These are phyloP conservation scores for Leptopilina syphax DNA, from an alignment of 2,888 invertebrate species.

Conservation along the genomic window DNA sequence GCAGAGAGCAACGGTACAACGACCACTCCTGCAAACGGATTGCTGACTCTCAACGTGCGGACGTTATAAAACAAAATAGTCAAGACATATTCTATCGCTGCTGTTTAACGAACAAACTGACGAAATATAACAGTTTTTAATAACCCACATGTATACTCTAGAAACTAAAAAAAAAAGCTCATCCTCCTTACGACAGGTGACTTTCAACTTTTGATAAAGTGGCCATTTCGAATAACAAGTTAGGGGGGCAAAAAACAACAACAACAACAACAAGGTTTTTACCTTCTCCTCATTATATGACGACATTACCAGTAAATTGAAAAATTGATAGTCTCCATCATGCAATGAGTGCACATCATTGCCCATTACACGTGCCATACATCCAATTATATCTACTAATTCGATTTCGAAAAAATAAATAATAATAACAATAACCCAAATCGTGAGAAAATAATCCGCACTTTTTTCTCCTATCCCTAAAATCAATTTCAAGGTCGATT, in stretches of 20 bases:
- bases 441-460: conserved; percentile 20
- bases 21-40: conserved; percentile 59
- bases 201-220: conserved; percentile 40
- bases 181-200: conserved; percentile 48
- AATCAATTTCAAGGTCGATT: conserved; percentile 12
- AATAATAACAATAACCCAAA: not conserved
- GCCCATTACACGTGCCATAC: conserved; percentile 1
- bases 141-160: conserved; percentile 25
- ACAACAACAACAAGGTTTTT: not conserved
- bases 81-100: conserved; percentile 44
- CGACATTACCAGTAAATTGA: conserved; percentile 15
- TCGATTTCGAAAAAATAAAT: not conserved
- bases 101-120: conserved; percentile 47
- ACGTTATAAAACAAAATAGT: conserved; percentile 50
- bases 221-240: conserved; percentile 39
- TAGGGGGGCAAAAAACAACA: no score
- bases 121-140: conserved; percentile 42
- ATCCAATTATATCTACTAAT: not conserved
- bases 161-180: not conserved
- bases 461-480: not conserved
- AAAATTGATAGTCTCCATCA: conserved; percentile 16
- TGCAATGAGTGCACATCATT: not conserved
- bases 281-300: conserved; percentile 21
- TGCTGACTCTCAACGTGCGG: conserved; percentile 46
- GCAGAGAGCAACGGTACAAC: conserved; percentile 71